Base-by-base conservation (phyloP, 2,888 invertebrate genomes). In the Charanyca ferruginea region DNA sequence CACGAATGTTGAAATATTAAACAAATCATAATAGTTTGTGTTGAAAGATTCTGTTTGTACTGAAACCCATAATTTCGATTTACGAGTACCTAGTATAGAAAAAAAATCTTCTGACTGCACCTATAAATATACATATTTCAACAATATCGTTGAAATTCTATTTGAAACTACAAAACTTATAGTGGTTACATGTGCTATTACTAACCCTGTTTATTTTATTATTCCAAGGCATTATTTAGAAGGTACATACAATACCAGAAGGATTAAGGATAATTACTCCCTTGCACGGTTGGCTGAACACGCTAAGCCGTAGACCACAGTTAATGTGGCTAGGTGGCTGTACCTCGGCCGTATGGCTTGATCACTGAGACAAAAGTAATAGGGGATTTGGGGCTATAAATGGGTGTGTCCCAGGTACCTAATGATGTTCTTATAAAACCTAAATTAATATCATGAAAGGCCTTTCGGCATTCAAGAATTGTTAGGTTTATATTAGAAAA, bases 181-280 rank as follows among this genome's bases (percentile, higher is more conserved):
- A 18, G 1, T 22, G n/a, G 11, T 48, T 28, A 28, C 7, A 22
- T 35, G 8, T n/a, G 35, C 22, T 38, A 51, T 54, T 32, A 32
- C 22, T 6, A 48, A 6, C 23, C 28, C 1, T 44, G 44, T 60
- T 60, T 45, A 77, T 62, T 59, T n/a, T 64, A 60, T 41, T 45
- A 52, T 60, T 20, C 13, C 11, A 55, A 59, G 28, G 44, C 35
- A 53, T 62, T 70, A 23, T 60, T 60, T n/a, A 7, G 9, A 25
- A n/a, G 63, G 55, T 32, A 47, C 18, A 69, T 20, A 59, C 47
- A 55, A 54, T 51, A 58, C 45, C 41, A 59, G 25, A 47, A 63
- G 58, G 69, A 79, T 81, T 69, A 75, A 55, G 48, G 60, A 58
- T 66, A 58, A 70, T 68, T 63, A 66, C 63, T 75, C 18, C 63